Conservation (phyloP, 2,888 invertebrate species). For the Hirtodrosophila cameraria region DNA sequence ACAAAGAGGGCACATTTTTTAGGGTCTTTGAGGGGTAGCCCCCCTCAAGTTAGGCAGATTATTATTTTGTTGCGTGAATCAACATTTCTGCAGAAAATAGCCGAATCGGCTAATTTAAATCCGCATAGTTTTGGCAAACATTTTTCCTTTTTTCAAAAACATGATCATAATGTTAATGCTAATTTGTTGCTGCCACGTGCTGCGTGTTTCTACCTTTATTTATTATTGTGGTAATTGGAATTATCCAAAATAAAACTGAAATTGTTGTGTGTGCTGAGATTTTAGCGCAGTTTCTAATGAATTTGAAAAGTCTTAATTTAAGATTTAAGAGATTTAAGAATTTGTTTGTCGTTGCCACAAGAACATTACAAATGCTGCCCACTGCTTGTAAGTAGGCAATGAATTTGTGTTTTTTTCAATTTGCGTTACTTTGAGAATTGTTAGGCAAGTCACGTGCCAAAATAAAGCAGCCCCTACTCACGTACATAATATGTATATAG, state of each 20-base stretch:
- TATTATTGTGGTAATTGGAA: conserved; percentile 2
- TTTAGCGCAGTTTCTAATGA: neutral
- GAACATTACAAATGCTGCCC: conserved; percentile 33
- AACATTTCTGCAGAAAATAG: conserved; percentile 18
- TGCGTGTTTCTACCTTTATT: neutral
- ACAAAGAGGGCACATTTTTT: conserved; percentile 4
- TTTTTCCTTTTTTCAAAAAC: neutral
- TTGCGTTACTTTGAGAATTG: conserved; percentile 55
- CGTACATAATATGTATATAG: neutral
- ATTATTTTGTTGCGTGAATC: conserved; percentile 50
- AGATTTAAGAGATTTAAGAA: neutral
- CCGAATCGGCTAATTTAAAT: conserved; percentile 19
- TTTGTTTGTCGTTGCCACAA: conserved; percentile 1
- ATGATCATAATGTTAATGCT: neutral
- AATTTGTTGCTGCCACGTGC: conserved; percentile 20
- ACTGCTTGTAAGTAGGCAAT: conserved; percentile 60
- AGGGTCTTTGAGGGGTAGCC: neutral
- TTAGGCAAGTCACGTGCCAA: conserved; percentile 69
- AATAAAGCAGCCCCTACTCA: conserved; percentile 23
- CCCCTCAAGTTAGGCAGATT: too few species aligned
- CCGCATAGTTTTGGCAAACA: conserved; percentile 18
- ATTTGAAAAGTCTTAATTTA: too few species aligned
- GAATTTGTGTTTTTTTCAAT: conserved; percentile 68
- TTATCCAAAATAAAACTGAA: neutral
- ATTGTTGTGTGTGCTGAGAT: neutral